Evolutionary conservation across 2,888 invertebrate species (phyloP).

Genomic region (Napeogenes inachia): DNA sequence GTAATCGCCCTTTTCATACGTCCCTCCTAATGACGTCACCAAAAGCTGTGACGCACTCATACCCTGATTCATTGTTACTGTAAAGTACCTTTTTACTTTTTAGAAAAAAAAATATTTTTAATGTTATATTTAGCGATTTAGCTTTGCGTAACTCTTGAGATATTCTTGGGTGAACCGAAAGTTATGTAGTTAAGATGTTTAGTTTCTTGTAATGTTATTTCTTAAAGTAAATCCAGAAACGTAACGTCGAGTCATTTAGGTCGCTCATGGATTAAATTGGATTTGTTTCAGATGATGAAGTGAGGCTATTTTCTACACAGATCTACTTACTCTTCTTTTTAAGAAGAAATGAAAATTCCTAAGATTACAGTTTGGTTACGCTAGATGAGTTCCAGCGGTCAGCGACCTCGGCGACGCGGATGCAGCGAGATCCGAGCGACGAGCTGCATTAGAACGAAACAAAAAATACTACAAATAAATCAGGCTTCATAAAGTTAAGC

Average conservation of each 20-base stretch:
- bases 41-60: conserved; percentile 54
- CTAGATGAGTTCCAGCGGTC: conserved; percentile 65
- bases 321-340: neutral
- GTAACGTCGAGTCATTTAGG: no score
- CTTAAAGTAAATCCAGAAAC: no score
- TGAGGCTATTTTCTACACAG: neutral
- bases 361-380: conserved; percentile 51
- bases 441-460: conserved; percentile 40
- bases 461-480: conserved; percentile 30
- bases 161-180: no score
- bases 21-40: conserved; percentile 68
- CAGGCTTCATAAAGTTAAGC: conserved; percentile 19
- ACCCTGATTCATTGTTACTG: conserved; percentile 62
- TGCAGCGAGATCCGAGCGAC: conserved; percentile 32
- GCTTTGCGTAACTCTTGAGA: no score
- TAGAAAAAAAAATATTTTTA: no score
- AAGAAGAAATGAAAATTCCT: conserved; percentile 10
- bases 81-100: conserved; percentile 23
- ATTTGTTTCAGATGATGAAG: neutral
- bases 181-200: no score
- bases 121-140: no score
- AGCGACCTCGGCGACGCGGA: conserved; percentile 62
- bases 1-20: conserved; percentile 55
- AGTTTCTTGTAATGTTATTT: no score
- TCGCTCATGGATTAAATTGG: neutral